Base-by-base conservation (phyloP, 2,888 invertebrate genomes). In the Chloromyia formosa region DNA sequence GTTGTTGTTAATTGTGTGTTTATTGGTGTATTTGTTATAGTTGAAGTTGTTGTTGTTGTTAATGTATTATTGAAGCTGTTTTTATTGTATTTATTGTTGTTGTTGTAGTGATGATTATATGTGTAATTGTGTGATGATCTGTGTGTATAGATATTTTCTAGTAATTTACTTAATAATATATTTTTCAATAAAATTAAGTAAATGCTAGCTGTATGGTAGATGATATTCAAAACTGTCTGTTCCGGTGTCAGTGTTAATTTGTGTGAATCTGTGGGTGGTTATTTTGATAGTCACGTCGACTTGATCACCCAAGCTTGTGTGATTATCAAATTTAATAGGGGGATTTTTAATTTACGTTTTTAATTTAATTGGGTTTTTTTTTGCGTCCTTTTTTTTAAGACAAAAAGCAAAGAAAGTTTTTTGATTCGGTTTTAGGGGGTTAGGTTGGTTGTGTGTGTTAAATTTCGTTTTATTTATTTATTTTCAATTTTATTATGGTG, bases 161-260 rank as follows among this genome's bases (percentile, higher is more conserved):
- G 73, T 69, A 16, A 42, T 61, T 73, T 74, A 72, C 71, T 74
- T 76, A 74, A 72, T 58, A 69, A 69, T 69, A 69, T 69, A 20
- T 54, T 54, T 69, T 61, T 61, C 16, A 45, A 56, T 61, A 23
- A 18, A 72, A 72, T 73, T 78, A 78, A 80, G 79, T 79, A 80
- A 81, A 80, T 82, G 81, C 82, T 85, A 85, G 81, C 85, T 85
- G 81, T 83, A 84, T 81, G 85, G 85, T 80, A 85, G 81, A 78
- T 85, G 85, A 81, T 84, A 85, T 81, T 82, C 79, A 80, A 83
- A 85, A 84, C 85, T 85, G 85, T 85, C 77, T 85, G 85, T 85
- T 80, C 85, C 85, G 85, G 85, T 85, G 85, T 85, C 85, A 85
- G 85, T 85, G 85, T 85, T 81, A 80, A 78, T 81, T 80, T 80